These are phyloP conservation scores for Montipora sp. DNA, from an alignment of 64 coral and sea anemone species.

Conservation along the genomic window DNA sequence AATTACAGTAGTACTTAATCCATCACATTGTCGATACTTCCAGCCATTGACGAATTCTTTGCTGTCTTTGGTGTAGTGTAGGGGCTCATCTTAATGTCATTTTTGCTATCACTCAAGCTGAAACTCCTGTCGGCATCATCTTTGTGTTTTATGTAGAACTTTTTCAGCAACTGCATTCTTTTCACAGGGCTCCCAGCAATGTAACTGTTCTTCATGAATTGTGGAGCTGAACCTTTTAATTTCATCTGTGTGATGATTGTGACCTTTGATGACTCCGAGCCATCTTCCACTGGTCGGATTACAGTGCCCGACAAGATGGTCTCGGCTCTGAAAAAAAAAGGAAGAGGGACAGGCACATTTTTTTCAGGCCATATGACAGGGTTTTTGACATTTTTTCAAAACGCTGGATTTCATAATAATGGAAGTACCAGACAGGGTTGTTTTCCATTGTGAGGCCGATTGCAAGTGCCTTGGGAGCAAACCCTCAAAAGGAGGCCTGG, in stretches of 20 bases:
- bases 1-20: neutral
- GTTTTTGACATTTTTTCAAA: no score
- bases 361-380: no score
- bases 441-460: no score
- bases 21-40: neutral
- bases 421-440: no score
- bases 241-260: slow-evolving; percentile 44
- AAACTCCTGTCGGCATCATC: slow-evolving; percentile 11
- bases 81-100: slow-evolving; percentile 38
- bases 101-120: slow-evolving; percentile 33
- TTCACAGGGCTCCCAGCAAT: slow-evolving; percentile 28
- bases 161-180: slow-evolving; percentile 35
- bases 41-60: neutral
- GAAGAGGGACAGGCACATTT: neutral
- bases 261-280: slow-evolving; percentile 21
- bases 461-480: no score
- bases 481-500: no score
- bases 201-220: slow-evolving; percentile 49
- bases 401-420: no score
- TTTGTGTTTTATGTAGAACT: slow-evolving; percentile 40
- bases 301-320: slow-evolving; percentile 33
- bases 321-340: slow-evolving; percentile 7
- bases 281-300: slow-evolving; percentile 39
- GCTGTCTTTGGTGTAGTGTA: neutral
- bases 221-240: slow-evolving; percentile 26